Conservation (phyloP, 1,140 invertebrate species). For the Adelges cooleyi region DNA sequence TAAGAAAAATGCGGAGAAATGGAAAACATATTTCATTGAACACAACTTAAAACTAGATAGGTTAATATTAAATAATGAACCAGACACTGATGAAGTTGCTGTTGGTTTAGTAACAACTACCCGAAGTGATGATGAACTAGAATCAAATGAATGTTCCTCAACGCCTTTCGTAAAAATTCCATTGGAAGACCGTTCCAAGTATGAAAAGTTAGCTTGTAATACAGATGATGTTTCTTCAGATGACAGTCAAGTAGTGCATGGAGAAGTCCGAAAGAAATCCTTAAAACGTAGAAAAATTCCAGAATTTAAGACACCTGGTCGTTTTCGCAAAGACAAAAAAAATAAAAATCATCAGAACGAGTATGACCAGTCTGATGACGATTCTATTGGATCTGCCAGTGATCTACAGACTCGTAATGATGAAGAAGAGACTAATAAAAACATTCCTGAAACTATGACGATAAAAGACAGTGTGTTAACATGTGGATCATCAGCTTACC, state of each 20-base stretch:
- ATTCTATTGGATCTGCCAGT: conserved; percentile 62
- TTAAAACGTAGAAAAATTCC: conserved; percentile 14
- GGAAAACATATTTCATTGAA: conserved; percentile 30
- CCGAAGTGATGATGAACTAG: conserved; percentile 23
- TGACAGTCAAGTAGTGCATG: conserved; percentile 32
- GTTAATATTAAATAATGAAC: conserved; percentile 28
- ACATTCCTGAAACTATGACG: conserved; percentile 43
- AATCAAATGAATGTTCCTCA: conserved; percentile 34
- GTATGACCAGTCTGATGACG: conserved; percentile 42
- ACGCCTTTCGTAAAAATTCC: conserved; percentile 51
- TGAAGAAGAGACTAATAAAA: conserved; percentile 36
- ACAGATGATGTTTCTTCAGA: conserved; percentile 49
- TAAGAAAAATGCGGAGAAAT: conserved; percentile 28
- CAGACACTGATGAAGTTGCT: conserved; percentile 15
- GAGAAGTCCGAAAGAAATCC: conserved; percentile 21
- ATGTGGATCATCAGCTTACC: conserved; percentile 55
- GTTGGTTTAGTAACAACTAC: conserved; percentile 1
- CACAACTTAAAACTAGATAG: conserved; percentile 30
- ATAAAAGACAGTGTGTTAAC: conserved; percentile 55
- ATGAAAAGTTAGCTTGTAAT: conserved; percentile 56
- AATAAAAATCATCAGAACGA: conserved; percentile 15
- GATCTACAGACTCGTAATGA: conserved; percentile 54
- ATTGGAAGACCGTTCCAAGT: conserved; percentile 62
- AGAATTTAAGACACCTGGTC: conserved; percentile 24
- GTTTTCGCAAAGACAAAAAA: conserved; percentile 25